Base-by-base conservation (phyloP, 2,113 vertebrate species). In the Gobius niger region DNA sequence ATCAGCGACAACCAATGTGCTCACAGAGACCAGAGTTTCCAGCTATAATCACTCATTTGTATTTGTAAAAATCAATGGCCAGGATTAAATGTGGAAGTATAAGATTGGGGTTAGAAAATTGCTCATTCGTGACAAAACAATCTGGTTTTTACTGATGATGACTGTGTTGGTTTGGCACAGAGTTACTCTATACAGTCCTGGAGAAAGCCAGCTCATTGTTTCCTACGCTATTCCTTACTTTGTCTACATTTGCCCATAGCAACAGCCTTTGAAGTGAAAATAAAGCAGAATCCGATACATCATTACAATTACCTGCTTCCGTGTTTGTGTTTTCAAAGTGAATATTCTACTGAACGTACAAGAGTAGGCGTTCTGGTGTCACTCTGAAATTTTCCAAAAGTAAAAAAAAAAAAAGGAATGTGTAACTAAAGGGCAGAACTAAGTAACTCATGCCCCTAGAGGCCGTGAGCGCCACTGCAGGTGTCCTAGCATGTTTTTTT, bases 11-110 rank as follows among this genome's bases (percentile, higher is more conserved):
- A 95, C 93, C 91, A 88, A 95, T 94, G 94, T 90, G 83, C 72
- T 82, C 88, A 89, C 88, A 89, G 90, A 87, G 87, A 85, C 70
- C 63, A 14, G 89, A 94, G 92, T 89, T 86, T 60, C 78, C 90
- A 90, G 91, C 92, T 88, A 88, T 70, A 88, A 94, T 91, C 93
- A 92, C 51, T 92, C 94, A 95, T 86, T 92, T 90, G 92, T 94
- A 93, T 96, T 96, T 95, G 93, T 90, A 92, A 92, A 94, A 95
- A 34, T 34, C 95, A 95, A 95, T 92, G 86, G 87, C 75, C 71
- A 78, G 89, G 94, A 93, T 95, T 95, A 95, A 92, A 91, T 83
- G 85, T 84, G 93, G 93, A 95, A 95, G 94, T 89, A 91, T 88
- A 92, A 83, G 78, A 93, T 92, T 91, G 91, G 90, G 91, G 91